Evolutionary conservation across 1,140 invertebrate genomes (phyloP).

Genomic region (Ladona fulva): DNA sequence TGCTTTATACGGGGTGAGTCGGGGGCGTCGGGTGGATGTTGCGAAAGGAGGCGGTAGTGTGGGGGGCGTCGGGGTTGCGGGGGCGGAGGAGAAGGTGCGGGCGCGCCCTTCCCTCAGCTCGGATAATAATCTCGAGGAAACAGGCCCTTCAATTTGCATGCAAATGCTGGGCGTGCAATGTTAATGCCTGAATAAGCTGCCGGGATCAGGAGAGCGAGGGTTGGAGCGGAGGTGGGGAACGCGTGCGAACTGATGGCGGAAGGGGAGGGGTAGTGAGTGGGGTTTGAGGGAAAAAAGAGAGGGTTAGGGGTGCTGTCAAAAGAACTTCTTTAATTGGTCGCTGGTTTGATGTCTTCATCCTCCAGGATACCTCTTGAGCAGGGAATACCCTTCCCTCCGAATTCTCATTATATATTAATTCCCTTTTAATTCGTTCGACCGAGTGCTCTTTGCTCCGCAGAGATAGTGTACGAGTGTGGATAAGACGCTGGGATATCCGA

Average conservation of each 20-base stretch:
- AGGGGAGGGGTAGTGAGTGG: background rate
- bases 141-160: slow-evolving; percentile 15
- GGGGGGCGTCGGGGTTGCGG: background rate
- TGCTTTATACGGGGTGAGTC: background rate
- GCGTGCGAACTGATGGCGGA: background rate
- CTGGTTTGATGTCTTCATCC: background rate
- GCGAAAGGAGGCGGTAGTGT: background rate
- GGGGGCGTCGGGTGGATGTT: background rate
- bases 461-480: too few relatives aligned
- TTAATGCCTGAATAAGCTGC: slow-evolving; percentile 13
- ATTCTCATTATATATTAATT: too few relatives aligned
- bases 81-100: background rate
- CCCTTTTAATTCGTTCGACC: too few relatives aligned
- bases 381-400: too few relatives aligned
- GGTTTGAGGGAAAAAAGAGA: background rate
- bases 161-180: slow-evolving; percentile 12
- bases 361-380: too few relatives aligned
- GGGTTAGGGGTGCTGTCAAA: background rate
- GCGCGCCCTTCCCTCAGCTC: background rate
- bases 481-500: too few relatives aligned
- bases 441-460: too few relatives aligned
- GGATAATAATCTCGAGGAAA: slow-evolving; percentile 14
- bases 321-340: slow-evolving; percentile 14
- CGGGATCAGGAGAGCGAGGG: background rate
- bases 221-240: background rate